Conservation (phyloP, 1,140 invertebrate genomes). For the Frieseomelitta varia region DNA sequence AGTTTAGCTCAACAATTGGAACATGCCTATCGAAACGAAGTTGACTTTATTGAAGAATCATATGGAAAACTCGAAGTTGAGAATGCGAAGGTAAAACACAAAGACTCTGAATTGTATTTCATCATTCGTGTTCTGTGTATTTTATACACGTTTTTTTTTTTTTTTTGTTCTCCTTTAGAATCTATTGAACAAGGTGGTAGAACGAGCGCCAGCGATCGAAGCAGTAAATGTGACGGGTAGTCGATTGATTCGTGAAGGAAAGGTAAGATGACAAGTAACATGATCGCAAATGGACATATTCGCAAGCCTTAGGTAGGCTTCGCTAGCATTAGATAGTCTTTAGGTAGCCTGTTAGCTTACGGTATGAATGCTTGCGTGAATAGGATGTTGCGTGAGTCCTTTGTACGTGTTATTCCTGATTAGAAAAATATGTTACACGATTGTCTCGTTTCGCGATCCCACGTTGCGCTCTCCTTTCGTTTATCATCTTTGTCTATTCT, state of each 20-base stretch:
- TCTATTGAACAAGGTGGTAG: slow-evolving; percentile 93
- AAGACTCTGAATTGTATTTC: not conserved
- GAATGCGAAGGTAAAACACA: slow-evolving; percentile 87
- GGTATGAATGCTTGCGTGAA: slow-evolving; percentile 68
- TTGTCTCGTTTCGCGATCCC: not conserved
- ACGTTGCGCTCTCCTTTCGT: not conserved
- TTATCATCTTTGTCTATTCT: not conserved
- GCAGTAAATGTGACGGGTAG: slow-evolving; percentile 97
- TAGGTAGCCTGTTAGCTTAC: slow-evolving; percentile 68
- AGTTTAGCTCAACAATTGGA: slow-evolving; percentile 93
- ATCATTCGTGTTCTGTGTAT: too few relatives aligned
- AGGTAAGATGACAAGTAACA: slow-evolving; percentile 87
- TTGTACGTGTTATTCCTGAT: slow-evolving; percentile 34
- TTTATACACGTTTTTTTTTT: not conserved
- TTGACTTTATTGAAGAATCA: slow-evolving; percentile 92
- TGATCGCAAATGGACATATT: slow-evolving; percentile 24
- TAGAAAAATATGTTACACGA: slow-evolving; percentile 18
- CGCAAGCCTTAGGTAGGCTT: slow-evolving; percentile 48
- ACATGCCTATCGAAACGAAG: slow-evolving; percentile 92
- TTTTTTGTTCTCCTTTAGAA: slow-evolving; percentile 85
- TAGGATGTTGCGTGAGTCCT: slow-evolving; percentile 59
- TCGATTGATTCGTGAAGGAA: slow-evolving; percentile 97
- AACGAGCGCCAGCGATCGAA: slow-evolving; percentile 96
- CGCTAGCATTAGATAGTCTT: slow-evolving; percentile 57
- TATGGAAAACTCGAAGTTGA: slow-evolving; percentile 90